These are phyloP conservation scores for Psittacula cyanocephala DNA, from an alignment of 2,113 vertebrate genomes.

Conservation along the genomic window DNA sequence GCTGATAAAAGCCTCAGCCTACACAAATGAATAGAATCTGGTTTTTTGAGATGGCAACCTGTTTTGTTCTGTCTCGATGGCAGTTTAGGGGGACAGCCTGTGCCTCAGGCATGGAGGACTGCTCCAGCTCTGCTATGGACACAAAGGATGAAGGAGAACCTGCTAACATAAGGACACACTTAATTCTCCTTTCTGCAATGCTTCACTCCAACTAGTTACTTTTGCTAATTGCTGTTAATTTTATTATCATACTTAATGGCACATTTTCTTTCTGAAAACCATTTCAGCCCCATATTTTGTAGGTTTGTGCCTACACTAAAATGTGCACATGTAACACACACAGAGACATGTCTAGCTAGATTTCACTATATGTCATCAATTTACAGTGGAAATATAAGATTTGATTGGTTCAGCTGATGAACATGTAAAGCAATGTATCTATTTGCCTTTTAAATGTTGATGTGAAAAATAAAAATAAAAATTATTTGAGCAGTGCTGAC, in stretches of 20 bases:
- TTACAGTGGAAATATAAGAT: background rate
- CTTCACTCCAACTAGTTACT: background rate
- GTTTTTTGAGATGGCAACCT: background rate
- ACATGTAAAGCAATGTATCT: no score
- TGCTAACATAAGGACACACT: background rate
- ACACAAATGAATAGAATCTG: background rate
- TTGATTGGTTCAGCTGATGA: background rate
- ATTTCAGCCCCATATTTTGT: background rate
- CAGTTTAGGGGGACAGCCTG: background rate
- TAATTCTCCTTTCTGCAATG: background rate
- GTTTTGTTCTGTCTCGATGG: background rate
- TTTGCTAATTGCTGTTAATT: background rate
- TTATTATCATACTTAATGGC: background rate
- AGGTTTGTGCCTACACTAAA: background rate
- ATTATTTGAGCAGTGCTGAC: background rate
- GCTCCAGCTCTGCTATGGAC: background rate
- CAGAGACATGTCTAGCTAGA: background rate
- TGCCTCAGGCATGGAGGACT: background rate
- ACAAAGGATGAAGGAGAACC: background rate
- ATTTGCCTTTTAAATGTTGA: background rate
- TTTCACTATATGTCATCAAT: background rate
- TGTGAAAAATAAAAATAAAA: background rate
- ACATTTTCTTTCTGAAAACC: background rate
- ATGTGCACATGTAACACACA: fast-evolving
- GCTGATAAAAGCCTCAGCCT: background rate